phyloP scores from a whole-genome alignment of 1,140 invertebrate species.

The Phthorimaea operculella region DNA sequence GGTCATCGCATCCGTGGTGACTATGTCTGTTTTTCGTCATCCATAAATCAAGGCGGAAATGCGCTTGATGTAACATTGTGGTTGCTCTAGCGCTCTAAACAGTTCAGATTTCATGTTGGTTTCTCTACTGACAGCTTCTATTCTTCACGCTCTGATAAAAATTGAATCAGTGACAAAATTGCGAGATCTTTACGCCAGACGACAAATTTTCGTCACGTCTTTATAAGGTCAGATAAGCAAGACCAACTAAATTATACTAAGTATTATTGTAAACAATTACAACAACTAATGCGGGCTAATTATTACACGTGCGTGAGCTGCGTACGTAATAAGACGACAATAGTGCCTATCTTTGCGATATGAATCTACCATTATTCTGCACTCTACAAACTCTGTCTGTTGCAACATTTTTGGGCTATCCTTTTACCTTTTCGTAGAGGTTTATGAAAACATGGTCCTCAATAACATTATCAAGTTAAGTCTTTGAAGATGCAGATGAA shows the following conservation, averaged over 20 bases:
- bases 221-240: constrained; percentile 28
- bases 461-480: too few species aligned
- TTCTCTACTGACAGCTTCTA: constrained; percentile 4
- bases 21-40: constrained; percentile 25
- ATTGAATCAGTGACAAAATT: neutral
- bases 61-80: constrained; percentile 30
- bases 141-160: constrained; percentile 3
- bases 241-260: constrained; percentile 7
- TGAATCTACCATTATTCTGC: too few species aligned
- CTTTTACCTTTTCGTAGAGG: too few species aligned
- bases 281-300: constrained; percentile 40
- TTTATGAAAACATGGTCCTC: too few species aligned
- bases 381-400: too few species aligned
- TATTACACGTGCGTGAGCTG: constrained; percentile 27
- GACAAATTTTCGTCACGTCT: neutral
- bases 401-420: too few species aligned
- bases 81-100: constrained; percentile 26
- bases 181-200: neutral
- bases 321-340: constrained; percentile 24
- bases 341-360: too few species aligned
- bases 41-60: constrained; percentile 43
- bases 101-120: constrained; percentile 18
- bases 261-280: constrained; percentile 27
- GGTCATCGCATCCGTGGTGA: constrained; percentile 23
- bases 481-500: too few species aligned